Base-by-base conservation (phyloP, 2,888 invertebrate species). In the Agrilus cyanescens region DNA sequence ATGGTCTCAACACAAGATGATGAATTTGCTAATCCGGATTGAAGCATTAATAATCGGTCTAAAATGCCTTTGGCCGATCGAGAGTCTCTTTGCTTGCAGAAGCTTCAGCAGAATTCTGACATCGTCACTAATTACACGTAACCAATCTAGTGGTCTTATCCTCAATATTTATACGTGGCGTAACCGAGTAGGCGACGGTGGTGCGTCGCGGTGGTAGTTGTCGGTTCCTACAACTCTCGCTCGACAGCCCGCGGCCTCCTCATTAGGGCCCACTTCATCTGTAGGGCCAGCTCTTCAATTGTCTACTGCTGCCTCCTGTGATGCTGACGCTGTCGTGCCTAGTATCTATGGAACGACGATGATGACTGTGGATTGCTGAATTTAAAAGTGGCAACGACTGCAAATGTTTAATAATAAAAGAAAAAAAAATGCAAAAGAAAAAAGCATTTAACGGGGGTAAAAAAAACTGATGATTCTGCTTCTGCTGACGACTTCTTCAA, bases 201-300 rank as follows among this genome's bases (percentile, higher is more conserved):
- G 25, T 25, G 25, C 25, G 25, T 25, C 25, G 25, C 10, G 25
- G 25, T 25, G 25, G 10, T 25, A 10, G 25, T 25, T 10, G 25
- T 25, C 25, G 25, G 25, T 25, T 25, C 25, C 25, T 25, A 25
- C 25, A 10, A 25, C 25, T 25, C 25, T 45, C 47, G 31, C 32
- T 32, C 40, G 47, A 45, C 45, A 44, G 45, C 47, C 44, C 45
- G 39, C 39, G 39, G 47, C 45, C 47, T 53, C 50, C 55, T 55
- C 55, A 55, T 55, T 55, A 55, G 53, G 48, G 46, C 50, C 45
- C 47, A 50, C 53, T 52, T 48, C 48, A 50, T 50, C 43, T 50
- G 38, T 38, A 50, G 50, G 44, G 44, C 46, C 48, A 37, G 42
- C 50, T 48, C 50, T 50, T 47, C 50, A 50, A 49, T 50, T 50